Evolutionary conservation across 2,113 vertebrate genomes (phyloP), one percentile per base, ranked within the genome.

Genomic region (Eira barbara): DNA sequence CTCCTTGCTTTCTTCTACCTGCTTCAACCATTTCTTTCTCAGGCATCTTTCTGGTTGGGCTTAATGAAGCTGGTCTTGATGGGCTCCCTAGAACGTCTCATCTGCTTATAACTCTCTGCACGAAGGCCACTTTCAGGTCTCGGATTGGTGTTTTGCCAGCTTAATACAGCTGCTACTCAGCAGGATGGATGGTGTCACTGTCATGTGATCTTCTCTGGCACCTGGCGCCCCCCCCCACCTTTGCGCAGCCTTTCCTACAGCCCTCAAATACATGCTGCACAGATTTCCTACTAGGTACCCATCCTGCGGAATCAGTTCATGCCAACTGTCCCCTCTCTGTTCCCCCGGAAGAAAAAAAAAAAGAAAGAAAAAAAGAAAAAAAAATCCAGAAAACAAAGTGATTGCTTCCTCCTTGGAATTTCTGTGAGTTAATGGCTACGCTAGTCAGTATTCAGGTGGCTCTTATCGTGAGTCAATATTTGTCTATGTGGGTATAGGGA

Each of bases 381-480:
- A n/a, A n/a, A 65, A 65, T 31, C 59, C 63, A 65, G 31, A 65
- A 65, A 63, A 34, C 7, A 36, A 52, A 94, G 47, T 20, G n/a
- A 92, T 52, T 73, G 21, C 55, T 87, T 49, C 29, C 45, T 81
- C 71, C 63, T 47, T 39, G 36, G 89, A 47, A 93, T 83, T 91
- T 82, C 52, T 55, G 6, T 74, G 45, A 42, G 27, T 57, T 76
- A 20, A 89, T 36, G 31, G 15, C 63, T 57, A 10, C 27, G 42
- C 83, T 59, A 42, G 57, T 93, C 49, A 20, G 21, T 71, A 14
- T 39, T 55, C 25, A n/a, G 1, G 20, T 34, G 49, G 13, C 74
- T 79, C 91, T 86, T 91, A 55, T 81, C 78, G 2, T 52, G 49
- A 63, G 57, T 81, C 91, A 89, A 36, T 82, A 67, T 92, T 90